These are phyloP conservation scores for Gerris buenoi DNA, from an alignment of 1,140 invertebrate genomes.

Conservation along the genomic window DNA sequence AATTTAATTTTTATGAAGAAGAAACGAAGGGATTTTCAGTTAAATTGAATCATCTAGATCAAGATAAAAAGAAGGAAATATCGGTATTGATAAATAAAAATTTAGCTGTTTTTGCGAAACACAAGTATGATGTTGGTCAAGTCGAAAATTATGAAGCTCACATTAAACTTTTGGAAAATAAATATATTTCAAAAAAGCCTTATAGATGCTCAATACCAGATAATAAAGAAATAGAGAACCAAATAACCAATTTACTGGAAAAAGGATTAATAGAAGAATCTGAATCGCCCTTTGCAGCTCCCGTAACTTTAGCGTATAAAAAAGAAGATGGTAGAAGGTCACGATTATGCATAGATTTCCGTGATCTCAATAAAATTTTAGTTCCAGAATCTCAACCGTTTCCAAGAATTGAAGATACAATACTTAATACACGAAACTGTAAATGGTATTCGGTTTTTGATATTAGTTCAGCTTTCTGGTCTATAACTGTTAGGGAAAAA, in stretches of 20 bases:
- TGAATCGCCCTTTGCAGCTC: constrained; percentile 27
- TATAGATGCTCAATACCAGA: constrained; percentile 27
- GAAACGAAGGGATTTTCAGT: no score
- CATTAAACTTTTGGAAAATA: constrained; percentile 27
- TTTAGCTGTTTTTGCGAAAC: constrained; percentile 30
- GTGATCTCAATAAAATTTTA: constrained; percentile 28
- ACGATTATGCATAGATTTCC: constrained; percentile 28
- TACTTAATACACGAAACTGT: constrained; percentile 25
- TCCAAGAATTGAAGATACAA: constrained; percentile 26
- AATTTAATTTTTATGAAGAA: no score
- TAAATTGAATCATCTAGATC: no score
- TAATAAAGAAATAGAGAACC: constrained; percentile 27
- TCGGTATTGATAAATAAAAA: no score
- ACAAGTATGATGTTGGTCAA: constrained; percentile 27
- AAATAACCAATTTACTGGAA: constrained; percentile 27
- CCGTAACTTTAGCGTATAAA: no score
- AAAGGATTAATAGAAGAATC: constrained; percentile 28
- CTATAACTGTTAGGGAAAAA: constrained; percentile 25
- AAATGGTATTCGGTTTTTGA: constrained; percentile 27
- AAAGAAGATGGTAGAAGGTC: constrained; percentile 26
- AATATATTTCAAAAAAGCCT: constrained; percentile 27
- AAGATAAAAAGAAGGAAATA: no score
- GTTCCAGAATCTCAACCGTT: constrained; percentile 30
- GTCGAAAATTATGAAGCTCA: constrained; percentile 20
- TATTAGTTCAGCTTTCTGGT: constrained; percentile 31